Evolutionary conservation across 2,888 invertebrate species (phyloP).

Genomic region (Drosophila silvestris): DNA sequence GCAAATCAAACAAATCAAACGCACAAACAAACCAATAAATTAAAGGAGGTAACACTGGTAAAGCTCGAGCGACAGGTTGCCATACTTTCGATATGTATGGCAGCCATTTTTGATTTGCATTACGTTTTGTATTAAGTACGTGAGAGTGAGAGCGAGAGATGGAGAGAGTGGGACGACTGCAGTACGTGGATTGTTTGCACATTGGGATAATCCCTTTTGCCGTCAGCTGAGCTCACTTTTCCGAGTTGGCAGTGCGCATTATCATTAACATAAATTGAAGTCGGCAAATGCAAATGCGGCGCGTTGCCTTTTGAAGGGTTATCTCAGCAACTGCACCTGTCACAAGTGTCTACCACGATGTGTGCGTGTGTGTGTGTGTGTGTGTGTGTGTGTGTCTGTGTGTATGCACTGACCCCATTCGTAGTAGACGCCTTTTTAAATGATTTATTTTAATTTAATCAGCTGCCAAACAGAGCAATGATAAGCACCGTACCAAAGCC

Average conservation of each 20-base stretch:
- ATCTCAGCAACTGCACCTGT: conserved; percentile 60
- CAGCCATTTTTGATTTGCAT: conserved; percentile 59
- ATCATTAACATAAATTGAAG: conserved; percentile 49
- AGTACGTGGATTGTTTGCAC: conserved; percentile 67
- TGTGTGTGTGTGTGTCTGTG: not conserved
- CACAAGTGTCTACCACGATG: conserved; percentile 50
- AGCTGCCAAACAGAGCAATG: conserved; percentile 80
- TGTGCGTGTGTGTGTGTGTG: not conserved
- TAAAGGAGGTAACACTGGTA: conserved; percentile 20
- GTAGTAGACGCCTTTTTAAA: conserved; percentile 66
- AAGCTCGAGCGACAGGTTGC: conserved; percentile 51
- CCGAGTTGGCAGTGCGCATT: conserved; percentile 53
- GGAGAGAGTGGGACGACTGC: conserved; percentile 12
- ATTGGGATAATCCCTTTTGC: conserved; percentile 76
- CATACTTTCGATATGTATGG: conserved; percentile 37
- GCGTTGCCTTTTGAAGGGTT: conserved; percentile 63
- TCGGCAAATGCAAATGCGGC: conserved; percentile 34
- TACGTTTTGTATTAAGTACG: conserved; percentile 15
- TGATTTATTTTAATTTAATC: conserved; percentile 80
- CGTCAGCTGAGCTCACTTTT: conserved; percentile 78
- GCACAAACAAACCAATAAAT: conserved; percentile 28
- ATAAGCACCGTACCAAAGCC: conserved; percentile 65
- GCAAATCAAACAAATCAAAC: conserved; percentile 38
- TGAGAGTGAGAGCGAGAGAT: not conserved
- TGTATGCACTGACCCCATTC: conserved; percentile 56